Percentiles rank a stretch among this genome's conserved stretches.
phyloP scores from a whole-genome alignment of 2,888 invertebrate genomes.

The Tetropium fuscum region DNA sequence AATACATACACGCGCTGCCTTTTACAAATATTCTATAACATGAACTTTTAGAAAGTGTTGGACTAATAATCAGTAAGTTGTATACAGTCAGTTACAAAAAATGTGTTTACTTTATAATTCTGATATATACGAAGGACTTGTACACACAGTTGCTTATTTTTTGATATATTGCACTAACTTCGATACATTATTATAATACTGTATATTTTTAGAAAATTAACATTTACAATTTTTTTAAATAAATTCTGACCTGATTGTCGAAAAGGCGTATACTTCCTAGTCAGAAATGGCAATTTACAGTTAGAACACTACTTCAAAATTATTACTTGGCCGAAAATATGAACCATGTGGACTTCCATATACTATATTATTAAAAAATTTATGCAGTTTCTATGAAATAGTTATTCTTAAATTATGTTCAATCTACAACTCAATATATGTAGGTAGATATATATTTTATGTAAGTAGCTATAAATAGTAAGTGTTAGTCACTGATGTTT shows the following conservation, averaged over 20 bases:
- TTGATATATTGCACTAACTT: conserved; percentile 19
- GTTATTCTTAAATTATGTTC: too few species aligned
- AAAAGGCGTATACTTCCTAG: conserved; percentile 57
- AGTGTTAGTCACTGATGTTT: not conserved
- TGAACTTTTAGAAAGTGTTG: conserved; percentile 44
- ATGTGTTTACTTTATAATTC: conserved; percentile 39
- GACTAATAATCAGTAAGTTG: conserved; percentile 36
- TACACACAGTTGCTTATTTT: conserved; percentile 28
- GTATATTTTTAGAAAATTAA: conserved; percentile 10
- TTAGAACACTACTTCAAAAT: too few species aligned
- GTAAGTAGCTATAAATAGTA: not conserved
- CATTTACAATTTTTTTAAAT: conserved; percentile 24
- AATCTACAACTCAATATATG: too few species aligned
- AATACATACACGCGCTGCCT: conserved; percentile 63
- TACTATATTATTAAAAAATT: too few species aligned
- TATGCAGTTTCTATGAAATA: too few species aligned
- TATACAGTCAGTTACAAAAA: conserved; percentile 47
- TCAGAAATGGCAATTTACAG: conserved; percentile 17
- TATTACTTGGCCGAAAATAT: too few species aligned
- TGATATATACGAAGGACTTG: conserved; percentile 31
- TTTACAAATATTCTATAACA: conserved; percentile 49
- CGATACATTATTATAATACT: conserved; percentile 21
- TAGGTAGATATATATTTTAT: not conserved
- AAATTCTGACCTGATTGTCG: conserved; percentile 59
- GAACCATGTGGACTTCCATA: not conserved